phyloP scores from a whole-genome alignment of 2,888 invertebrate genomes.

The Exephanes ischioxanthus region DNA sequence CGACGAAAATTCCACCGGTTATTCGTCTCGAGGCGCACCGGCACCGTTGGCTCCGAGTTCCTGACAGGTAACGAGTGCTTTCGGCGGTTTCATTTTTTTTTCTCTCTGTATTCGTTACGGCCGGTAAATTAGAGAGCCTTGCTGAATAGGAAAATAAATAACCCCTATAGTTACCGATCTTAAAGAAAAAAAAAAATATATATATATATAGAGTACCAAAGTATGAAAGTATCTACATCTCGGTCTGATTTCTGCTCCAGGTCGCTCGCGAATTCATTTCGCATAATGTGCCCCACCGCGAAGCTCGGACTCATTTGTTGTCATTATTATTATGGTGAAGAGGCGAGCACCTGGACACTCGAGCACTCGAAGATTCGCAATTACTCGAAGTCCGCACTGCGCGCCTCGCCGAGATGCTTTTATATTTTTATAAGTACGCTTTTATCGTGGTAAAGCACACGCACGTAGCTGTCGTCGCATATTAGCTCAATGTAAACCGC shows the following conservation, averaged over 20 bases:
- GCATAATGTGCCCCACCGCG: background rate
- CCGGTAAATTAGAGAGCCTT: conserved; percentile 13
- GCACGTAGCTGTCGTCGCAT: conserved; percentile 29
- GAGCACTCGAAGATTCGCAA: conserved; percentile 79
- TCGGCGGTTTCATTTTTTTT: conserved; percentile 29
- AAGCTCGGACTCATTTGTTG: conserved; percentile 7
- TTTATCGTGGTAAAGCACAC: conserved; percentile 11
- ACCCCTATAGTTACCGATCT: conserved; percentile 41
- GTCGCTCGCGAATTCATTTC: conserved; percentile 1
- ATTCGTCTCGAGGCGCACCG: conserved; percentile 38
- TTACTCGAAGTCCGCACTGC: conserved; percentile 65
- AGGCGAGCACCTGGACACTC: conserved; percentile 80
- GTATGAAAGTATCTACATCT: conserved; percentile 48
- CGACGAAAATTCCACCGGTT: conserved; percentile 41
- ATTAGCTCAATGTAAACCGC: conserved; percentile 20
- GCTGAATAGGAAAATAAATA: conserved; percentile 29
- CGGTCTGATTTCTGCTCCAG: conserved; percentile 21
- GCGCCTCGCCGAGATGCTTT: conserved; percentile 16
- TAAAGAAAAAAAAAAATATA: background rate
- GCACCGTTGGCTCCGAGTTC: conserved; percentile 29
- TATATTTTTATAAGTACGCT: conserved; percentile 18
- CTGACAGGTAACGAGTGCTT: conserved; percentile 54
- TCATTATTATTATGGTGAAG: conserved; percentile 41
- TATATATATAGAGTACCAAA: conserved; percentile 28
- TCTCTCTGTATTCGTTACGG: conserved; percentile 20